phyloP scores from a whole-genome alignment of 2,888 invertebrate genomes.

The Petrolisthes cinctipes region DNA sequence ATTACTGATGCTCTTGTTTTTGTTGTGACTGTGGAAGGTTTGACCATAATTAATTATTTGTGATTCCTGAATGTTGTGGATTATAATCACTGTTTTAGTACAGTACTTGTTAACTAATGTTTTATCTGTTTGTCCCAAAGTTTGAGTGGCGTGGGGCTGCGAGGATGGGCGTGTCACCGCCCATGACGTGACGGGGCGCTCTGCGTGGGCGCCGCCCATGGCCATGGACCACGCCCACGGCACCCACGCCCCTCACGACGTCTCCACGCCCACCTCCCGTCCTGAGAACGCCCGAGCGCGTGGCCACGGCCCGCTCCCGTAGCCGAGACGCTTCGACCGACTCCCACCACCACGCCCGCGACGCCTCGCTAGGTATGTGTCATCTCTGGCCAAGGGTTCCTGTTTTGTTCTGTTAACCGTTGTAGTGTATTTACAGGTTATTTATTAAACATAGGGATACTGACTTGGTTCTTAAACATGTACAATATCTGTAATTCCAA shows the following conservation, averaged over 20 bases:
- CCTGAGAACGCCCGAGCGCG: constrained; percentile 52
- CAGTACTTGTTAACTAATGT: background rate
- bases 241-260: constrained; percentile 60
- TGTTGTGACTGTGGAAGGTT: too few relatives aligned
- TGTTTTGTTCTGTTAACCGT: background rate
- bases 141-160: constrained; percentile 35
- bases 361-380: constrained; percentile 43
- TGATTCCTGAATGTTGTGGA: too few relatives aligned
- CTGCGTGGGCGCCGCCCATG: constrained; percentile 61
- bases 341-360: constrained; percentile 54
- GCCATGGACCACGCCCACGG: constrained; percentile 61
- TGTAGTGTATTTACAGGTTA: background rate
- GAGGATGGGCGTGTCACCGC: constrained; percentile 54
- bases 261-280: constrained; percentile 54
- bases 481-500: too few relatives aligned
- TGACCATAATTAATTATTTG: too few relatives aligned
- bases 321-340: constrained; percentile 52
- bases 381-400: background rate
- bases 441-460: too few relatives aligned
- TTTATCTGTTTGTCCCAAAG: background rate
- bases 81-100: too few relatives aligned
- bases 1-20: too few relatives aligned
- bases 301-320: constrained; percentile 35
- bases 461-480: too few relatives aligned
- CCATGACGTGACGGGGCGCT: constrained; percentile 62